phyloP scores from a whole-genome alignment of 2,113 vertebrate genomes.

The Thunnus thynnus region DNA sequence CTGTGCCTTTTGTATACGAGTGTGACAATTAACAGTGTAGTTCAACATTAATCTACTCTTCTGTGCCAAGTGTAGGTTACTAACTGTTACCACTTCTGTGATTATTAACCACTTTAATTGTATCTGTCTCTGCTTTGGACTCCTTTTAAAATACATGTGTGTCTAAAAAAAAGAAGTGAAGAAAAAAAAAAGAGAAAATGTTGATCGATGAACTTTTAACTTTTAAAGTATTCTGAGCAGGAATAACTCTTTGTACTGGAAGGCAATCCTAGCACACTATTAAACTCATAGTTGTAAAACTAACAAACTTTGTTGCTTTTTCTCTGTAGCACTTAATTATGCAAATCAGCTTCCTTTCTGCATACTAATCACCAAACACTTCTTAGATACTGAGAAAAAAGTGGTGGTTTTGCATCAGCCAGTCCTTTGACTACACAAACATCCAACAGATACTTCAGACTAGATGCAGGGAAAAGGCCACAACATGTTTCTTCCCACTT shows the following conservation, averaged over 20 bases:
- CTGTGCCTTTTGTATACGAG: constrained; percentile 89
- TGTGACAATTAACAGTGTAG: constrained; percentile 83
- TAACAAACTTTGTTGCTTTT: constrained; percentile 89
- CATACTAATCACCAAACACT: constrained; percentile 92
- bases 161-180: constrained; percentile 61
- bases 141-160: constrained; percentile 85
- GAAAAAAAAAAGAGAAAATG: constrained; percentile 53
- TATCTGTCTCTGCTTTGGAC: constrained; percentile 86
- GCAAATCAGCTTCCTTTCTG: constrained; percentile 88
- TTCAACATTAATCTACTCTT: constrained; percentile 98
- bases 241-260: constrained; percentile 91
- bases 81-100: constrained; percentile 97
- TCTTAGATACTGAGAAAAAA: constrained; percentile 41
- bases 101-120: constrained; percentile 94
- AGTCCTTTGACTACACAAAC: not conserved
- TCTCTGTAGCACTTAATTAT: constrained; percentile 85
- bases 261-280: constrained; percentile 59
- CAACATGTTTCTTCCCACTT: constrained; percentile 62
- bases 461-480: constrained; percentile 62
- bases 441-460: constrained; percentile 43
- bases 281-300: constrained; percentile 91
- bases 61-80: constrained; percentile 89
- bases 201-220: constrained; percentile 91
- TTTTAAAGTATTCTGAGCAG: constrained; percentile 83
- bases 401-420: not conserved